These are phyloP conservation scores for Diceros bicornis DNA, from an alignment of 2,797 vertebrate species.

Conservation along the genomic window DNA sequence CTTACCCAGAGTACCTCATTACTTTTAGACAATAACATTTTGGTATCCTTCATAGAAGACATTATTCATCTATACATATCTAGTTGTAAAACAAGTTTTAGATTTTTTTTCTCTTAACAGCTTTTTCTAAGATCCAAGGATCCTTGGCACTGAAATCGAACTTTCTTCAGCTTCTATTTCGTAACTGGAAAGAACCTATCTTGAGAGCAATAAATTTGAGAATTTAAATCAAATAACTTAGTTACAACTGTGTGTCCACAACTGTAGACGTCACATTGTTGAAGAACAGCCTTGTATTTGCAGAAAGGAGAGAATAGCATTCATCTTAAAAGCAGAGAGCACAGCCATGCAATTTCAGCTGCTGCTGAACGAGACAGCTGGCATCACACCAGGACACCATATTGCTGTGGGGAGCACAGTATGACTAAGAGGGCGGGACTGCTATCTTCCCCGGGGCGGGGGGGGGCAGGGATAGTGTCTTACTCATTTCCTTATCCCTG, in stretches of 20 bases:
- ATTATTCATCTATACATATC: not conserved
- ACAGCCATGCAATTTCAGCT: not conserved
- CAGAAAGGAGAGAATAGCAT: not conserved
- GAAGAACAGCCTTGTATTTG: slow-evolving; percentile 7
- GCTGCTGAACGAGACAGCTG: not conserved
- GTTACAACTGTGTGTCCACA: not conserved
- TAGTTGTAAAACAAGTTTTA: not conserved
- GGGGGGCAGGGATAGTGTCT: not conserved
- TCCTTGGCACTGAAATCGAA: not conserved
- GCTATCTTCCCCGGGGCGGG: not conserved
- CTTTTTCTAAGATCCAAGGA: slow-evolving; percentile 41
- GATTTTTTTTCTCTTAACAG: not conserved
- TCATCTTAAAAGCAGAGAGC: not conserved
- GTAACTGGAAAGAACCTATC: not conserved
- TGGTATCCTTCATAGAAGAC: not conserved
- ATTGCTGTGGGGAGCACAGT: not conserved
- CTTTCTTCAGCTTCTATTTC: slow-evolving; percentile 15
- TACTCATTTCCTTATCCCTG: not conserved
- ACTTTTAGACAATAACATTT: slow-evolving; percentile 88
- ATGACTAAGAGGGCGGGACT: not conserved
- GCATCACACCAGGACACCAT: accelerated
- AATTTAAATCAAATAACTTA: not conserved
- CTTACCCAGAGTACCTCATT: slow-evolving; percentile 96
- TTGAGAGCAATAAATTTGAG: slow-evolving; percentile 34
- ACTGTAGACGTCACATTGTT: not conserved